Conservation (phyloP, 2,797 vertebrate genomes). For the Distichodus sexfasciatus region DNA sequence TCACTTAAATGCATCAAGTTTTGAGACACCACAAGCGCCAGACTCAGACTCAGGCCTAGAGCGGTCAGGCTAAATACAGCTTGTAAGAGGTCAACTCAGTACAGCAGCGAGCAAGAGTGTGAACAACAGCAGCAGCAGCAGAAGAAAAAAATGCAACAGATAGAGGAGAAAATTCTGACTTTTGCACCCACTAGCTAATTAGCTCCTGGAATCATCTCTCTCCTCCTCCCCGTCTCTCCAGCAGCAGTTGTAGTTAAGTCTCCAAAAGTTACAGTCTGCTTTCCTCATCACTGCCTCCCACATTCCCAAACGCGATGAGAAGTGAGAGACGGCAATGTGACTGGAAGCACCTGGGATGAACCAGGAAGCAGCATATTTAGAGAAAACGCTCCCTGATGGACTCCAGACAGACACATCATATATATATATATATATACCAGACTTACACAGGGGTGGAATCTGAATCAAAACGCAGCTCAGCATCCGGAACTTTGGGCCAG, state of each 20-base stretch:
- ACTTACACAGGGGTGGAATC: background rate
- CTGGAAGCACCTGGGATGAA: constrained; percentile 13
- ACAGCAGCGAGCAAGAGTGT: background rate
- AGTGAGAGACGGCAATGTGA: background rate
- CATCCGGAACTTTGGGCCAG: too few relatives aligned
- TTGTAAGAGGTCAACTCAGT: background rate
- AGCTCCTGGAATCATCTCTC: background rate
- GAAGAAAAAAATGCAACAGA: constrained; percentile 40
- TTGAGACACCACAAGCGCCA: background rate
- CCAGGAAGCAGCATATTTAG: background rate
- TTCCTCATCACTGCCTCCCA: constrained; percentile 25
- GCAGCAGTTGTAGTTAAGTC: constrained; percentile 36
- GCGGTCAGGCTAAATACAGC: background rate
- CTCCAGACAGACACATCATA: background rate
- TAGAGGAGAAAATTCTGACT: background rate
- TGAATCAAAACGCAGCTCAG: too few relatives aligned
- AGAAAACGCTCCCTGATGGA: constrained; percentile 11
- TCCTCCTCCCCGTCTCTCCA: constrained; percentile 28
- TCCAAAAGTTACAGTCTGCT: constrained; percentile 21
- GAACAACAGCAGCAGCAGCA: constrained; percentile 14
- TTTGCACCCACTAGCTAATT: background rate
- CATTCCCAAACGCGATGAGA: background rate
- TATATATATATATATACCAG: background rate
- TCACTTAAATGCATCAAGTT: too few relatives aligned
- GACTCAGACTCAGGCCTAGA: background rate